These are phyloP conservation scores for Callopanchax toddi DNA, from an alignment of 2,113 vertebrate species.

Conservation along the genomic window DNA sequence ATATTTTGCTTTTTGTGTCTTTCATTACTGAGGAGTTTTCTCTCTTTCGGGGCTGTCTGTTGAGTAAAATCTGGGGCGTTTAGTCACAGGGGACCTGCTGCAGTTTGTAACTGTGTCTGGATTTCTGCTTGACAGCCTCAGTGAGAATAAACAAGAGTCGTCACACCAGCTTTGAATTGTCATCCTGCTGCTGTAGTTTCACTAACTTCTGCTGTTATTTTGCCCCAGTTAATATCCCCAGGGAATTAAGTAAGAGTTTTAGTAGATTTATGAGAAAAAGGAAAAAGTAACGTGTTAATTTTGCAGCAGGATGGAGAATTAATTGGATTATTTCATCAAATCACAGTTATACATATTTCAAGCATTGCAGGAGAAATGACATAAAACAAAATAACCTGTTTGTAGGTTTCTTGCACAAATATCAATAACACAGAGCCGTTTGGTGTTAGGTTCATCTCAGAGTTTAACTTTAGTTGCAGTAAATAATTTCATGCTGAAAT, in stretches of 20 bases:
- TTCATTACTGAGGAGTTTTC: not conserved
- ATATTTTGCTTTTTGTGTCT: constrained; percentile 12
- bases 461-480: too few species aligned
- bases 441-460: too few species aligned
- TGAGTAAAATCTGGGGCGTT: constrained; percentile 57
- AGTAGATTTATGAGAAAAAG: not conserved
- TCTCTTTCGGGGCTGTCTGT: not conserved
- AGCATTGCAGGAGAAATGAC: too few species aligned
- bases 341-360: too few species aligned
- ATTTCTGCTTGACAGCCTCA: constrained; percentile 46
- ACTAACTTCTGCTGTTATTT: constrained; percentile 15
- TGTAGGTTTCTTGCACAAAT: too few species aligned
- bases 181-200: constrained; percentile 28
- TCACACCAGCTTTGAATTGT: constrained; percentile 42
- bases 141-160: constrained; percentile 61
- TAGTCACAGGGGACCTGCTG: constrained; percentile 44
- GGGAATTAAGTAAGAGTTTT: constrained; percentile 7
- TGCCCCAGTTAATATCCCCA: constrained; percentile 7
- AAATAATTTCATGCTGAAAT: too few species aligned
- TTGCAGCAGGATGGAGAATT: constrained; percentile 1
- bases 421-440: too few species aligned
- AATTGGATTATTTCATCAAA: not conserved
- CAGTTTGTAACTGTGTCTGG: constrained; percentile 45
- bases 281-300: not conserved
- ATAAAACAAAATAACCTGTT: too few species aligned